Conservation (phyloP, 1,140 invertebrate species). For the Ips nitidus region DNA sequence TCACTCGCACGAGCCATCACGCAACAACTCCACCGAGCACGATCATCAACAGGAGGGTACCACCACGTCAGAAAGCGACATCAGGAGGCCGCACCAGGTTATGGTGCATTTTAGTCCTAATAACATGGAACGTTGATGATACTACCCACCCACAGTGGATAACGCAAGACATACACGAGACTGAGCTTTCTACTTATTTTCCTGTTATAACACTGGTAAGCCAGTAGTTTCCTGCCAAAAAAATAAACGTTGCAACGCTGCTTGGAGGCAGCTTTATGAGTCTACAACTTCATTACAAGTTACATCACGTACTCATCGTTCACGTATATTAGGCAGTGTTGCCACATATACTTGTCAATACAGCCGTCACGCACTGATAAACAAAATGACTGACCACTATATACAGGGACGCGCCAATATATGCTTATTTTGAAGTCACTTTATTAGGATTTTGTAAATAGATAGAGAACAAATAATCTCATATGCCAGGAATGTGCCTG, state of each 20-base stretch:
- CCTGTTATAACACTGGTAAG: neutral
- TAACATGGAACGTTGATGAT: conserved; percentile 1
- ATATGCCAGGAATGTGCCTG: neutral
- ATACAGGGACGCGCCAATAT: neutral
- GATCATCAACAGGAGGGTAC: conserved; percentile 12
- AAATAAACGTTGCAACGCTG: neutral
- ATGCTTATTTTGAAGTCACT: neutral
- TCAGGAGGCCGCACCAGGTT: conserved; percentile 33
- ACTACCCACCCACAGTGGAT: neutral
- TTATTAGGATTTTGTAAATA: neutral
- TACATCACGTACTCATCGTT: neutral
- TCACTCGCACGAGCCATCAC: conserved; percentile 38
- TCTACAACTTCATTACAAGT: neutral
- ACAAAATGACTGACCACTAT: neutral
- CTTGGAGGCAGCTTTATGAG: too few species aligned
- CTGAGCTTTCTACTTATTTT: neutral
- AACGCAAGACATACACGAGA: neutral
- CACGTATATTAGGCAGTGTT: neutral
- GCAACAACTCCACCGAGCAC: conserved; percentile 37
- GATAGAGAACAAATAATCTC: neutral
- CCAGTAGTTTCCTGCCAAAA: neutral
- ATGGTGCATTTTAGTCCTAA: conserved; percentile 35
- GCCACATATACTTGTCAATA: neutral
- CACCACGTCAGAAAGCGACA: conserved; percentile 31
- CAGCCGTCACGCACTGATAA: neutral